phyloP scores from a whole-genome alignment of 2,888 invertebrate species.

The Cryptocephalus primarius region DNA sequence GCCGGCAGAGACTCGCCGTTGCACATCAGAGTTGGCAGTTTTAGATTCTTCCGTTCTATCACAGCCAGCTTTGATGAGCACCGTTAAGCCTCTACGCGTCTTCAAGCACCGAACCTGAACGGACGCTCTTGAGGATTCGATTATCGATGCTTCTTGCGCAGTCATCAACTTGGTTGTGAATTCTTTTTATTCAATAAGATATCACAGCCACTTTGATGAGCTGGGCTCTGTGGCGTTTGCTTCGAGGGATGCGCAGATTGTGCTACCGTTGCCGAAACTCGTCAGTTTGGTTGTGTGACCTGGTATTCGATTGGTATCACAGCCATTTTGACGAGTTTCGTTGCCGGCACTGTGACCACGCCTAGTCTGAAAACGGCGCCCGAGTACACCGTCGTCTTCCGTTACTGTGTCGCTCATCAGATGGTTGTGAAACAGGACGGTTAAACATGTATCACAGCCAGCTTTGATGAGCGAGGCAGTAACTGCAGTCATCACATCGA shows the following conservation, averaged over 20 bases:
- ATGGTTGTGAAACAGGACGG: slow-evolving; percentile 76
- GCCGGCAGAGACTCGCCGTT: slow-evolving; percentile 22
- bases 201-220: slow-evolving; percentile 99
- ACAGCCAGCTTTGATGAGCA: slow-evolving; percentile 97
- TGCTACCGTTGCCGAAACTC: slow-evolving; percentile 41
- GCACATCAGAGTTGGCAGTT: slow-evolving; percentile 50
- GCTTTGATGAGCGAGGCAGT: slow-evolving; percentile 87
- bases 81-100: slow-evolving; percentile 38
- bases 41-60: slow-evolving; percentile 67
- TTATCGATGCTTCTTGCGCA: slow-evolving; percentile 39
- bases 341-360: slow-evolving; percentile 40
- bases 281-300: slow-evolving; percentile 77
- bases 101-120: background rate
- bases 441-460: slow-evolving; percentile 87
- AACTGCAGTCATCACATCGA: slow-evolving; percentile 9
- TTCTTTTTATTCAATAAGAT: slow-evolving; percentile 57
- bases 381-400: background rate
- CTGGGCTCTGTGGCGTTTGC: slow-evolving; percentile 43
- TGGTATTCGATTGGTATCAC: slow-evolving; percentile 60
- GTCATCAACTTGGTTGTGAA: slow-evolving; percentile 86
- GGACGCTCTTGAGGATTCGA: background rate
- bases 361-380: background rate
- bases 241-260: background rate
- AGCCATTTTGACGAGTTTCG: slow-evolving; percentile 92
- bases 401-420: slow-evolving; percentile 64